Evolutionary conservation across 2,113 vertebrate species (phyloP), one percentile per base, ranked within the genome.

Genomic region (Sterrhoptilus dennistouni): DNA sequence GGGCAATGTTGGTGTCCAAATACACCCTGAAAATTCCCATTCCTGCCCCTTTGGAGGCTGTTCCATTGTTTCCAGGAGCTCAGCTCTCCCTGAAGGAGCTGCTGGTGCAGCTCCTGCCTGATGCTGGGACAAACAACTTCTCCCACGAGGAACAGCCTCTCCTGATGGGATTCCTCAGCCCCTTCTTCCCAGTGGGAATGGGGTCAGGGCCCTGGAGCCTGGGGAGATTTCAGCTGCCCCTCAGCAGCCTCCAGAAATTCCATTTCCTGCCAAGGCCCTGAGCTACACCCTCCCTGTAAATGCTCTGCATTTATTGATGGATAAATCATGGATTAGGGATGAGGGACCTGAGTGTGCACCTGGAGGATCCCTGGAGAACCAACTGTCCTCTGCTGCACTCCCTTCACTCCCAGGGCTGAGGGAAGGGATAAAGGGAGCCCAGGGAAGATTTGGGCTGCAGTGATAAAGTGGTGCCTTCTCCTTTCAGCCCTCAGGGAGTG

Each of bases 1-100:
- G 25, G 33, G 31, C 33, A 49, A 28, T 0, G 1, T 5, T 65
- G 68, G 3, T 0, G 9, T 65, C 36, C 57, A 8, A 45, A 45
- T 16, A 52, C 52, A 28, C 18, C 23, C 65, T 31, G 31, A 31
- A 61, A 64, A 29, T 16, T 25, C 31, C 44, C 11, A 7, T 44
- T 57, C 45, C n/a, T 64, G 27, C n/a, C 28, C 45, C 28, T 16
- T 6, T 35, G n/a, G 59, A 61, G 57, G 19, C 24, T 29, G 19
- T 50, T 21, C 27, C 1, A 0, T 27, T 14, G 10, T 35, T 49
- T 2, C 2, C 35, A 64, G 61, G 66, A 72, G 27, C 44, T 65
- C 63, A 23, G 42, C 42, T 71, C 38, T 64, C 63, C 50, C 23
- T 9, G 5, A n/a, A 84, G n/a, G 29, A 38, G n/a, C 40, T 61